phyloP scores from a whole-genome alignment of 2,113 vertebrate genomes.

The Ceyx melanurus region DNA sequence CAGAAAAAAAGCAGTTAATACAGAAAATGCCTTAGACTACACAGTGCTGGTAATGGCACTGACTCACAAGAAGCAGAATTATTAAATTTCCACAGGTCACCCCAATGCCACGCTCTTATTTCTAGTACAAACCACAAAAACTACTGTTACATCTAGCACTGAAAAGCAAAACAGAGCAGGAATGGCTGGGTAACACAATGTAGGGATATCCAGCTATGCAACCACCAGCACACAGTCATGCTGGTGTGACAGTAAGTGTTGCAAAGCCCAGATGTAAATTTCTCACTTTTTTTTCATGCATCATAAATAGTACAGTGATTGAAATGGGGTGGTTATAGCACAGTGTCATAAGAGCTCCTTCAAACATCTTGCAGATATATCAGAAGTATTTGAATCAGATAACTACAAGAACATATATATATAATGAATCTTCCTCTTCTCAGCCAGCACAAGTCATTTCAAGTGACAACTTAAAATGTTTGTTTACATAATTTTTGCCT shows the following conservation, averaged over 20 bases:
- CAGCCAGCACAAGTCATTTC: neutral
- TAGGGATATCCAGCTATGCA: neutral
- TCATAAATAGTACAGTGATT: neutral
- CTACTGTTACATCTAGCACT: neutral
- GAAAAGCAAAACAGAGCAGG: neutral
- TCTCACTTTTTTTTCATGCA: neutral
- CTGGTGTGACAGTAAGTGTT: neutral
- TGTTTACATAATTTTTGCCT: neutral
- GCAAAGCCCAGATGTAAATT: neutral
- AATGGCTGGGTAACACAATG: neutral
- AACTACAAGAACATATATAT: rapidly evolving
- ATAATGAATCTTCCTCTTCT: neutral
- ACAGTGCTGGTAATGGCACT: neutral
- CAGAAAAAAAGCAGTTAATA: neutral
- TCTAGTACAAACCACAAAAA: neutral
- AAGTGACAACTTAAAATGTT: neutral
- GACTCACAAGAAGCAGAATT: neutral
- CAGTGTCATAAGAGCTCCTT: neutral
- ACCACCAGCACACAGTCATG: neutral
- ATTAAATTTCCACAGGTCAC: neutral
- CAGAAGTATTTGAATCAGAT: neutral
- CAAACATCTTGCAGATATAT: neutral
- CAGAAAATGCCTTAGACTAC: neutral
- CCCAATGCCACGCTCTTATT: neutral
- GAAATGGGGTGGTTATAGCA: neutral